Percentiles rank a stretch among this genome's conserved stretches.
Evolutionary conservation across 2,888 invertebrate genomes (phyloP).

Genomic region (Callimorpha dominula): DNA sequence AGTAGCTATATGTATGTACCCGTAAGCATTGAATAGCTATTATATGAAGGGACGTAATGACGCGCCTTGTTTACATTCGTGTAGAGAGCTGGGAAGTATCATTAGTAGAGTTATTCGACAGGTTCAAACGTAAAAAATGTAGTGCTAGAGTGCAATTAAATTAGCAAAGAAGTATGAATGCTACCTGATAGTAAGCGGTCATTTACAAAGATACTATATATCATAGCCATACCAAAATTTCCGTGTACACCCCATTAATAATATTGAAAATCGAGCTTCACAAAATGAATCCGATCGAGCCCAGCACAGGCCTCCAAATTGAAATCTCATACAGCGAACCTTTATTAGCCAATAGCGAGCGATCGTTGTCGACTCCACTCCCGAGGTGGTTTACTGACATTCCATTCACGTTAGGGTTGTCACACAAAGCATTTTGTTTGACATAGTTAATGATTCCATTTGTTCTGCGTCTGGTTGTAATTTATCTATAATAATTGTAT

Average conservation of each 20-base stretch:
- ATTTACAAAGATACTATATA: not conserved
- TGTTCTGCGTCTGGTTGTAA: no score
- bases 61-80: no score
- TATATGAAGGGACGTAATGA: no score
- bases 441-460: no score
- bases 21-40: no score
- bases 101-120: no score
- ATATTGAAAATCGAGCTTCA: conserved; percentile 47
- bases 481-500: no score
- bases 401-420: conserved; percentile 48
- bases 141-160: not conserved
- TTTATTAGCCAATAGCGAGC: conserved; percentile 73
- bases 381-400: conserved; percentile 59
- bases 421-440: conserved; percentile 14
- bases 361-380: conserved; percentile 63
- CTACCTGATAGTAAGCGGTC: not conserved
- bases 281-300: conserved; percentile 45
- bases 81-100: no score
- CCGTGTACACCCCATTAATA: conserved; percentile 39
- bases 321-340: conserved; percentile 71
- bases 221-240: conserved; percentile 18
- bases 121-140: no score
- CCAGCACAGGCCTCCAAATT: conserved; percentile 63
- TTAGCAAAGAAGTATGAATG: not conserved
- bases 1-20: no score